Percentiles rank a stretch among this genome's conserved stretches.
Evolutionary conservation across 2,797 vertebrate species (phyloP).

Genomic region (Melanotaenia boesemani): DNA sequence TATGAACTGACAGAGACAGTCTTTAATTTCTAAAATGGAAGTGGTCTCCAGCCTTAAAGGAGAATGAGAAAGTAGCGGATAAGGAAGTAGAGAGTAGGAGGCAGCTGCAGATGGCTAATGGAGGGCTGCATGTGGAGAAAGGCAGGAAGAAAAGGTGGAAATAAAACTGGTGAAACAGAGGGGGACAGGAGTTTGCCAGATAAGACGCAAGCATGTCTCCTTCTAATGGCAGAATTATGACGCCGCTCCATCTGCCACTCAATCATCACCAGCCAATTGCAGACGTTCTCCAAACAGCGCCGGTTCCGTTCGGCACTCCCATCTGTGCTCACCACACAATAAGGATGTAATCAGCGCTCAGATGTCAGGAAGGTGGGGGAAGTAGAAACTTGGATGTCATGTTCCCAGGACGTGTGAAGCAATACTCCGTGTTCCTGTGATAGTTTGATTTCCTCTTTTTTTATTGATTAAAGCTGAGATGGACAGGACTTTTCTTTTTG

Average conservation of each 20-base stretch:
- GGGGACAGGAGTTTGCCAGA: slow-evolving; percentile 27
- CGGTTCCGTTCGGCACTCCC: slow-evolving; percentile 83
- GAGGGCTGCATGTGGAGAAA: slow-evolving; percentile 18
- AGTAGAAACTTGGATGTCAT: slow-evolving; percentile 53
- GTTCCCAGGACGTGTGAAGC: slow-evolving; percentile 2
- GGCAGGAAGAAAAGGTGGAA: slow-evolving; percentile 23
- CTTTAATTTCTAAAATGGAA: slow-evolving; percentile 15
- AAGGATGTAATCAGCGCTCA: slow-evolving; percentile 58
- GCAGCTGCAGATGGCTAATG: slow-evolving; percentile 59
- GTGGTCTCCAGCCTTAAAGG: neutral
- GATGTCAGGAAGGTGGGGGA: slow-evolving; percentile 68
- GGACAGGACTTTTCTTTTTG: slow-evolving; percentile 5
- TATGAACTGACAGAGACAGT: too few relatives aligned
- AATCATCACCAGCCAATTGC: slow-evolving; percentile 72
- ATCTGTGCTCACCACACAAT: slow-evolving; percentile 60
- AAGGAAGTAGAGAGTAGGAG: slow-evolving; percentile 42
- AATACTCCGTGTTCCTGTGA: slow-evolving; percentile 11
- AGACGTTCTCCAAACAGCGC: slow-evolving; percentile 72
- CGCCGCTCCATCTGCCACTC: slow-evolving; percentile 76
- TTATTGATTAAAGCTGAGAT: slow-evolving; percentile 11
- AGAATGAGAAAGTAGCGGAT: slow-evolving; percentile 28
- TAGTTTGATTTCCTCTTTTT: slow-evolving; percentile 39
- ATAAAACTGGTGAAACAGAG: slow-evolving; percentile 5
- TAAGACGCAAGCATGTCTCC: slow-evolving; percentile 33
- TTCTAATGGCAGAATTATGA: slow-evolving; percentile 79